Evolutionary conservation across 2,888 invertebrate species (phyloP).

Genomic region (Epistrophe grossulariae): DNA sequence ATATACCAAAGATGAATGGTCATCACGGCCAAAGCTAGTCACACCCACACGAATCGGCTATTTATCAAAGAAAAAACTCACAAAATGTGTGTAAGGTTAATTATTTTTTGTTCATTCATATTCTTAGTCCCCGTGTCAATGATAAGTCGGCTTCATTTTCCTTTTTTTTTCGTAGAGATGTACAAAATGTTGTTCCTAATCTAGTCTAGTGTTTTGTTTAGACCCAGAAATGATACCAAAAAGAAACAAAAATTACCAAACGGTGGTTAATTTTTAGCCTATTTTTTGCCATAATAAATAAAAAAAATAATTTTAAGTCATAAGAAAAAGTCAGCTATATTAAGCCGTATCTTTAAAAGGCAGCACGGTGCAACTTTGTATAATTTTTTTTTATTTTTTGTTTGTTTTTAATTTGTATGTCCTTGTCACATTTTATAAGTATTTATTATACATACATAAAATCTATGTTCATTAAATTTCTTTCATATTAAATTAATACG

Average conservation of each 20-base stretch:
- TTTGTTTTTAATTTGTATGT: slow-evolving; percentile 8
- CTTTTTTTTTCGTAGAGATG: slow-evolving; percentile 78
- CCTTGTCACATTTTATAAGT: slow-evolving; percentile 31
- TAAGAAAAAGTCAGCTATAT: slow-evolving; percentile 36
- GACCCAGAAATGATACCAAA: slow-evolving; percentile 39
- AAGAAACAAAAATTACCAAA: slow-evolving; percentile 43
- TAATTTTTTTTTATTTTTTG: slow-evolving; percentile 20
- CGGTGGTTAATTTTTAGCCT: slow-evolving; percentile 18
- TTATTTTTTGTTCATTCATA: slow-evolving; percentile 40
- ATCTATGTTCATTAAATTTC: slow-evolving; percentile 2
- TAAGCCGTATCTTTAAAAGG: slow-evolving; percentile 21
- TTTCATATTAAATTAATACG: slow-evolving; percentile 7
- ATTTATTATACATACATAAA: slow-evolving; percentile 19
- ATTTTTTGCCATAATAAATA: slow-evolving; percentile 57
- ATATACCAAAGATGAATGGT: slow-evolving; percentile 81
- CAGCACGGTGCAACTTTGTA: slow-evolving; percentile 46
- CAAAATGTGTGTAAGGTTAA: slow-evolving; percentile 57
- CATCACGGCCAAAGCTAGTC: slow-evolving; percentile 77
- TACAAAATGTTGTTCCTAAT: slow-evolving; percentile 84
- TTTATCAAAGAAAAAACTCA: slow-evolving; percentile 50
- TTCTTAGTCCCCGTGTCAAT: slow-evolving; percentile 44
- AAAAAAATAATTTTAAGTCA: slow-evolving; percentile 34
- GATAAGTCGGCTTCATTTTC: slow-evolving; percentile 42
- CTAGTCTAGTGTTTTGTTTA: slow-evolving; percentile 79
- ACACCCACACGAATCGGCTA: slow-evolving; percentile 46